phyloP scores from a whole-genome alignment of 2,113 vertebrate species.

The Panthera uncia region DNA sequence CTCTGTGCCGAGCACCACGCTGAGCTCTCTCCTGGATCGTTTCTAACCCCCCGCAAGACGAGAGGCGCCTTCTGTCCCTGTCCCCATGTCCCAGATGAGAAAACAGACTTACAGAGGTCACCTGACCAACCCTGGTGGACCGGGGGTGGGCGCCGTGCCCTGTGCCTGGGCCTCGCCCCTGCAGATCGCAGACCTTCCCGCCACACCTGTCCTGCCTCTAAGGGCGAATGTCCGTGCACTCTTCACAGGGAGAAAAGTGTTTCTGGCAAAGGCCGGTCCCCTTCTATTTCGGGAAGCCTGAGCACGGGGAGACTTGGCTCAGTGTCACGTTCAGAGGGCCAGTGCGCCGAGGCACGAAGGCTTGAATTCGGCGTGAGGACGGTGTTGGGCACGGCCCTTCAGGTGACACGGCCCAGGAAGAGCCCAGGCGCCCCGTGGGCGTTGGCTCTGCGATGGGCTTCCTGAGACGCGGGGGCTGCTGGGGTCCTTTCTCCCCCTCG shows the following conservation, averaged over 20 bases:
- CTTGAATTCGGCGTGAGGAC: background rate
- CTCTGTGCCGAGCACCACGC: background rate
- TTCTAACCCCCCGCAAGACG: background rate
- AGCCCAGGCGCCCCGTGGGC: too few relatives aligned
- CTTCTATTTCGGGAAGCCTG: background rate
- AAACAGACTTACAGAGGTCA: background rate
- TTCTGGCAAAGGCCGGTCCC: background rate
- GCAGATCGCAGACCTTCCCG: background rate
- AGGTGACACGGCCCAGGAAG: background rate
- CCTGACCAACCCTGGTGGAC: background rate
- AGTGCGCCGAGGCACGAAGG: fast-evolving
- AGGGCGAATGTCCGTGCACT: background rate
- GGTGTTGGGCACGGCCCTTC: fast-evolving
- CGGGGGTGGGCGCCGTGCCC: background rate
- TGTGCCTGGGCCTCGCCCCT: background rate
- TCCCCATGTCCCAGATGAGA: background rate
- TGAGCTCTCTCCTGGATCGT: background rate
- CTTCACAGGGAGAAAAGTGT: background rate
- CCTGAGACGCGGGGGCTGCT: background rate
- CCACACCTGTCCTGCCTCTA: background rate
- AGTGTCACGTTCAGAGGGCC: background rate
- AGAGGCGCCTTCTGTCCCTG: background rate
- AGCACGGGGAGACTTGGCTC: background rate
- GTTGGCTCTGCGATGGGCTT: background rate
- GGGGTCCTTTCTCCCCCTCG: background rate